These are phyloP conservation scores for Acanthosepion pharaonis DNA, from an alignment of 2,888 invertebrate species.

Conservation along the genomic window DNA sequence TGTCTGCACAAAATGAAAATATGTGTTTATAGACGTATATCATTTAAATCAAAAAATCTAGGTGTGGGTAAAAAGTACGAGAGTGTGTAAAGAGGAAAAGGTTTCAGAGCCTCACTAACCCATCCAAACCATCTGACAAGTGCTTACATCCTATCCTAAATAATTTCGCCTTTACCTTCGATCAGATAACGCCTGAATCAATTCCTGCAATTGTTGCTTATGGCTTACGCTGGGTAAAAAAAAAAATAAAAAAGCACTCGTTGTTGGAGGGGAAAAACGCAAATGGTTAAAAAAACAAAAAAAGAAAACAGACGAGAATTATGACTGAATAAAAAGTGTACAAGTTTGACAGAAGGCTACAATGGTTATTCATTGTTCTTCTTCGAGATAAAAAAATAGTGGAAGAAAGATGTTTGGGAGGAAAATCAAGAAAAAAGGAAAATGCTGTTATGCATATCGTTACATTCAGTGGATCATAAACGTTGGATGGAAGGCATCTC, in stretches of 20 bases:
- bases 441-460: neutral
- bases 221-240: neutral
- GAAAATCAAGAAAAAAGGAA: neutral
- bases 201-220: neutral
- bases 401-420: neutral
- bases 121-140: conserved; percentile 8
- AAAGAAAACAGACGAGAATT: neutral
- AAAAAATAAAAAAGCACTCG: neutral
- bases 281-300: neutral
- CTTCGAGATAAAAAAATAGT: neutral
- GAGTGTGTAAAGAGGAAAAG: neutral
- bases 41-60: neutral
- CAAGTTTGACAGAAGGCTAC: conserved; percentile 33
- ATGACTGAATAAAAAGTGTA: conserved; percentile 17
- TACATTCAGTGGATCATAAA: conserved; percentile 9
- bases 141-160: conserved; percentile 17
- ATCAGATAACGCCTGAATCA: conserved; percentile 15
- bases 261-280: neutral
- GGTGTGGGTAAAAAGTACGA: neutral
- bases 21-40: conserved; percentile 22
- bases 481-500: neutral
- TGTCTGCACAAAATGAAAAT: neutral
- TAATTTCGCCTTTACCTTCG: conserved; percentile 14
- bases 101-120: neutral
- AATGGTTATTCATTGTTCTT: conserved; percentile 9